Conservation (phyloP, 2,113 vertebrate genomes). For the Boulengeromyrus knoepffleri region DNA sequence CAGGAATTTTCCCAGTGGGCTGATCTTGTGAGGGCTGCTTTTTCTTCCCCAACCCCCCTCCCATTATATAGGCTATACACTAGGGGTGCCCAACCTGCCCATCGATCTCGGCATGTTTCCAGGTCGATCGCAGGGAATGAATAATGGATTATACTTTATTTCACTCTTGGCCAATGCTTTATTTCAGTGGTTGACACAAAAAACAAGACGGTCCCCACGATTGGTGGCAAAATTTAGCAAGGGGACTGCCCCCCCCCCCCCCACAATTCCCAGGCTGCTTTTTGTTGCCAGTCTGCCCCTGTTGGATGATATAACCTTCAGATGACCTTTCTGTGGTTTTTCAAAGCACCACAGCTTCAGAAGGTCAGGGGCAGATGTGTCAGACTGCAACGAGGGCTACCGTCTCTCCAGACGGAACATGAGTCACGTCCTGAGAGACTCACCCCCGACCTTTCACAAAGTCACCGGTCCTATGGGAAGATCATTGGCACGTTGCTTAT, state of each 20-base stretch:
- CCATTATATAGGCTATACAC: not conserved
- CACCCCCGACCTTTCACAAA: constrained; percentile 9
- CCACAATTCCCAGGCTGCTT: not conserved
- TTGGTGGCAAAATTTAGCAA: not conserved
- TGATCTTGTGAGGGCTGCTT: not conserved
- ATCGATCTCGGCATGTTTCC: not conserved
- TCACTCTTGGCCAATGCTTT: not conserved
- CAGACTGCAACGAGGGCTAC: not conserved
- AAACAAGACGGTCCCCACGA: not conserved
- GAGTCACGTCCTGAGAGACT: not conserved
- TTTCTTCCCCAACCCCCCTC: not conserved
- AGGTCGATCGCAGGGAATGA: not conserved
- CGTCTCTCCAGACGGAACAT: not conserved
- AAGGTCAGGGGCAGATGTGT: not conserved
- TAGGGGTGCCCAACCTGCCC: not conserved
- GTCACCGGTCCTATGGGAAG: not conserved
- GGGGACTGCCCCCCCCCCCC: not conserved
- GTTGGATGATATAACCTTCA: constrained; percentile 16
- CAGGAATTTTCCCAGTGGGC: not conserved
- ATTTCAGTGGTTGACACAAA: not conserved
- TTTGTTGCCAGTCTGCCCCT: not conserved
- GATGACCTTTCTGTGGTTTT: constrained; percentile 13
- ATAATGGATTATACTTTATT: not conserved
- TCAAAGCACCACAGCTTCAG: not conserved
- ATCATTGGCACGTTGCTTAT: not conserved